Percentiles rank a stretch among this genome's conserved stretches.
Conservation (phyloP, 2,888 invertebrate genomes). For the Drosophila paracracens region DNA sequence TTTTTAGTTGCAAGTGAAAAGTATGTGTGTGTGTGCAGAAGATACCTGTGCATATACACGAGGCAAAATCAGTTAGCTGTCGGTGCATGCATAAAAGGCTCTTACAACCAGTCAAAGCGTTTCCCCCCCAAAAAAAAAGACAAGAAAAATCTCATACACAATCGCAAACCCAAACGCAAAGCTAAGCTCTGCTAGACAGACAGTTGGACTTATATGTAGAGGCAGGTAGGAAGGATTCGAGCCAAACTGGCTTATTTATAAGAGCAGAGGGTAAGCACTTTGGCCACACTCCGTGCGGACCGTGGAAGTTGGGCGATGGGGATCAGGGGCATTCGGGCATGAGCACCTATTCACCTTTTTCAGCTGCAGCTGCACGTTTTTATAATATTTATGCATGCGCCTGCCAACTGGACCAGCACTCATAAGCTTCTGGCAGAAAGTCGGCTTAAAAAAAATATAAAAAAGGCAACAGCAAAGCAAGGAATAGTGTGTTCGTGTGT, state of each 20-base stretch:
- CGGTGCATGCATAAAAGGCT: slow-evolving; percentile 57
- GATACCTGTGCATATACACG: slow-evolving; percentile 13
- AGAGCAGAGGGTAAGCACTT: slow-evolving; percentile 66
- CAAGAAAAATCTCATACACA: neutral
- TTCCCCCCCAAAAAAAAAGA: slow-evolving; percentile 36
- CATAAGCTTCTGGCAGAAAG: slow-evolving; percentile 41
- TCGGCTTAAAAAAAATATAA: slow-evolving; percentile 23
- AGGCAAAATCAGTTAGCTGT: slow-evolving; percentile 60
- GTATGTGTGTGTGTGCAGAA: slow-evolving; percentile 3
- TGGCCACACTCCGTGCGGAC: slow-evolving; percentile 52
- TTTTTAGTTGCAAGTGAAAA: slow-evolving; percentile 47
- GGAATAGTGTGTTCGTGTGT: neutral
- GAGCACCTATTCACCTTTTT: slow-evolving; percentile 67
- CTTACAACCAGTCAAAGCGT: slow-evolving; percentile 51
- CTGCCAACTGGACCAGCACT: slow-evolving; percentile 72
- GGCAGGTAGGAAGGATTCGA: slow-evolving; percentile 36
- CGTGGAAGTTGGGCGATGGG: neutral
- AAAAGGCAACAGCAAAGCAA: slow-evolving; percentile 22
- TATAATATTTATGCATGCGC: slow-evolving; percentile 76
- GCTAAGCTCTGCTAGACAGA: slow-evolving; percentile 36
- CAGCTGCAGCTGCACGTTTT: slow-evolving; percentile 67
- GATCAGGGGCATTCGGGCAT: neutral
- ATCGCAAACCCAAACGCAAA: slow-evolving; percentile 14
- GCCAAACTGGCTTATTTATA: slow-evolving; percentile 74
- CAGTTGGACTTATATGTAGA: slow-evolving; percentile 31